Evolutionary conservation across 1,140 invertebrate genomes (phyloP).

Genomic region (Philotrypesis tridentata): DNA sequence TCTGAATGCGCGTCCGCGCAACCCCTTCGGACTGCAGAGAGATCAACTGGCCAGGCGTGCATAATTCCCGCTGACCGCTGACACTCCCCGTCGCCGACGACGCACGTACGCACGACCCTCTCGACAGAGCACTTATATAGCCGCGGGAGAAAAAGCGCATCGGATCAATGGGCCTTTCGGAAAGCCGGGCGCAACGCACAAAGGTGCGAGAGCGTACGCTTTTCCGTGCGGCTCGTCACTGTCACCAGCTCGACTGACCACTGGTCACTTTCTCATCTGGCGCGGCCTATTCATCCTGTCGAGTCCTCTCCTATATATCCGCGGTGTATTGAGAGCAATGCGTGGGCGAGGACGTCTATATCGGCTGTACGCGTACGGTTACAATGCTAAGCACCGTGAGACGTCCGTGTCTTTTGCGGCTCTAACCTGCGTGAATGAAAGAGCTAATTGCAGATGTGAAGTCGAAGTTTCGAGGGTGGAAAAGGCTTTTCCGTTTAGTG

Average conservation of each 20-base stretch:
- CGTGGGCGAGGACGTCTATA: too few relatives aligned
- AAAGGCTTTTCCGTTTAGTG: background rate
- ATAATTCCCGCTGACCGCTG: conserved; percentile 36
- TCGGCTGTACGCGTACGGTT: background rate
- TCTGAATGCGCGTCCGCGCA: background rate
- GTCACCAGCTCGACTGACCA: background rate
- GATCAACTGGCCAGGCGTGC: background rate
- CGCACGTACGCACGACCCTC: background rate
- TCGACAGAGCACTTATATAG: conserved; percentile 11
- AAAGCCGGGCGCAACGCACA: background rate
- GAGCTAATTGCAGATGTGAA: conserved; percentile 1
- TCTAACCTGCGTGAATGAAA: background rate
- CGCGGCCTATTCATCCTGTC: too few relatives aligned
- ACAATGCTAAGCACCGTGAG: conserved; percentile 36
- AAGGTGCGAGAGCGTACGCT: background rate
- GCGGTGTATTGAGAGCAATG: conserved; percentile 11
- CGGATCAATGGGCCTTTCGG: conserved; percentile 2
- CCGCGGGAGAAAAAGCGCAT: background rate
- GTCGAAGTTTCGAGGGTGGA: conserved; percentile 1
- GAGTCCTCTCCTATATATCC: background rate
- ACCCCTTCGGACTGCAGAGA: conserved; percentile 13
- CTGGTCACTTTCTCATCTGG: conserved; percentile 10
- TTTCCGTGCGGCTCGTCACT: conserved; percentile 13
- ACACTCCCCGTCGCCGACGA: background rate
- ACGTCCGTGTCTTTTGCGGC: background rate